Evolutionary conservation across 2,113 vertebrate species (phyloP), one percentile per base, ranked within the genome.

Genomic region (Caracal caracal): DNA sequence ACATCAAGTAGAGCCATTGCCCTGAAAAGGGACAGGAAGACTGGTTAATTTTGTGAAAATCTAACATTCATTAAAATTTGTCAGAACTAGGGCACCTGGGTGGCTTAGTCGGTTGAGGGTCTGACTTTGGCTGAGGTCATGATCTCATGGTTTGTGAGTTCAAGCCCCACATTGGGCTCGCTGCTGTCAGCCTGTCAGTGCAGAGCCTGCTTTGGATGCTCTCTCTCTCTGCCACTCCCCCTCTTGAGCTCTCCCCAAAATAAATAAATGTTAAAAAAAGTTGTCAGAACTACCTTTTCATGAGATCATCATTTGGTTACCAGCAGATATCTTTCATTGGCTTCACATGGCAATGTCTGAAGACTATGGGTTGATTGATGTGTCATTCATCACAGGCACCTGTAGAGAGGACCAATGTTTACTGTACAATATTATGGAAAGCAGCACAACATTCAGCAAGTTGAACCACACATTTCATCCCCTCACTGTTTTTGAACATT

Each of bases 321-420:
- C 56, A 93, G 88, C 82, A 88, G 80, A 10, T 49, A 71, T 63
- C 35, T 75, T 87, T 76, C 90, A 68, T 49, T 85, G 73, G 83
- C 26, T 95, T 94, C 93, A 82, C 53, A 56, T 40, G 73, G 80
- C 90, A 96, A 96, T 89, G 87, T 93, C 92, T 98, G 82, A 97
- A 96, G 96, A 98, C 89, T 33, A 37, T 16, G 82, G 84, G 79
- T 6, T 94, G 95, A 95, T 86, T 59, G 7, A 95, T 68, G 51
- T 96, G 93, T 87, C 78, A 78, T 91, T 97, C 82, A 92, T 88
- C 83, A 91, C 40, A 37, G 82, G 63, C 19, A 66, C 94, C 73
- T 90, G 79, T 87, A 94, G 83, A 92, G 94, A 97, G 75, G 96
- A 94, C 93, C 93, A 66, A 96, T 96, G 91, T 97, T 97, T 84